phyloP scores from a whole-genome alignment of 2,888 invertebrate genomes.

The Heliconius cydno region DNA sequence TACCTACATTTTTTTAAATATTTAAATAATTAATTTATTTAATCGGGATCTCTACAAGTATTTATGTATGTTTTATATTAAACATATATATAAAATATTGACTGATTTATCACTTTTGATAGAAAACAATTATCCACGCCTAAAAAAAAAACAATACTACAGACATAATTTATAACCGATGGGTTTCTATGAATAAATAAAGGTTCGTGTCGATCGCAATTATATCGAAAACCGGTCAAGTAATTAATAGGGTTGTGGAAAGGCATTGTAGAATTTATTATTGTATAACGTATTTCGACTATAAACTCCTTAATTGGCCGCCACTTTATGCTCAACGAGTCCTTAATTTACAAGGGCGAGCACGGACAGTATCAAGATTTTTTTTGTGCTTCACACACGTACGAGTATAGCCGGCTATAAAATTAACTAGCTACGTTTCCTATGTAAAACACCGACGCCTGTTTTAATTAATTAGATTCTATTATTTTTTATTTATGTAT shows the following conservation, averaged over 20 bases:
- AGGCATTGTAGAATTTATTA: constrained; percentile 79
- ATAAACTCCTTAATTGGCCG: constrained; percentile 81
- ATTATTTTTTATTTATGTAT: not conserved
- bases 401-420: constrained; percentile 35
- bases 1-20: too few relatives aligned
- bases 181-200: constrained; percentile 40
- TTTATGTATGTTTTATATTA: not conserved
- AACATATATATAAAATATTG: not conserved
- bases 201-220: constrained; percentile 40
- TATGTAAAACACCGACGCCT: constrained; percentile 24
- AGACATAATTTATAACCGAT: constrained; percentile 26
- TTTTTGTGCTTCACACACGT: constrained; percentile 50
- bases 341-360: constrained; percentile 79
- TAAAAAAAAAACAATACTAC: constrained; percentile 5
- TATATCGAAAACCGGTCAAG: constrained; percentile 54
- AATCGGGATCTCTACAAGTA: not conserved
- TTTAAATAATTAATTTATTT: not conserved
- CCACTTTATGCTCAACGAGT: constrained; percentile 73
- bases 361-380: constrained; percentile 69
- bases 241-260: constrained; percentile 77
- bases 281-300: constrained; percentile 77
- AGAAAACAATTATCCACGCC: not conserved
- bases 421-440: constrained; percentile 24
- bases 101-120: constrained; percentile 2
- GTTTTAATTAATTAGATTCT: constrained; percentile 17